Conservation (phyloP, 1,140 invertebrate species). For the Thaumetopoea pityocampa region DNA sequence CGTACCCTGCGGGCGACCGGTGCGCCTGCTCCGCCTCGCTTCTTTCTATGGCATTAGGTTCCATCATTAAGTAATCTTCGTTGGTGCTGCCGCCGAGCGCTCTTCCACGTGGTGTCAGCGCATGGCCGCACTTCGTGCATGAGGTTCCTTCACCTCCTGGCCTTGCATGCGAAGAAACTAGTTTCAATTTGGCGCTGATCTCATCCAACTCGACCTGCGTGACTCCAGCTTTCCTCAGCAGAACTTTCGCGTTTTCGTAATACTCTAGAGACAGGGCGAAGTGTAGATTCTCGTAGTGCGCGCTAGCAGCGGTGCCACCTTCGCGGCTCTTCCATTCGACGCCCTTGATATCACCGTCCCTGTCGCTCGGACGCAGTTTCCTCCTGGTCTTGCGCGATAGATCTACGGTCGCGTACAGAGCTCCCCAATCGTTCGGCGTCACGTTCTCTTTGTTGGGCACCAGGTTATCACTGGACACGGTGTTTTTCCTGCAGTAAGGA, state of each 20-base stretch:
- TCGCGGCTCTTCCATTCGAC: constrained; percentile 24
- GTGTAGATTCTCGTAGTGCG: constrained; percentile 86
- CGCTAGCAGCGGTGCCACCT: constrained; percentile 58
- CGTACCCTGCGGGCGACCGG: constrained; percentile 74
- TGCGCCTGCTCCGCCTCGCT: constrained; percentile 34
- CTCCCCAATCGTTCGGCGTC: constrained; percentile 62
- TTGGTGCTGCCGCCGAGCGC: constrained; percentile 17
- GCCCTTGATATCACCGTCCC: constrained; percentile 9
- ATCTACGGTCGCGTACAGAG: constrained; percentile 85
- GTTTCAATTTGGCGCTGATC: constrained; percentile 62
- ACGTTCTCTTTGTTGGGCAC: constrained; percentile 72
- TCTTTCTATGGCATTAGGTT: constrained; percentile 70
- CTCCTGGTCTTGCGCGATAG: constrained; percentile 79
- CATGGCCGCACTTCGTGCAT: constrained; percentile 82
- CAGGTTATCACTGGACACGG: constrained; percentile 59
- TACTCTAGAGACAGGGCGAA: constrained; percentile 85
- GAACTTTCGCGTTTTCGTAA: constrained; percentile 85
- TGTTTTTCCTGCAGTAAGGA: constrained; percentile 76
- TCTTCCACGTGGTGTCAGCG: constrained; percentile 49
- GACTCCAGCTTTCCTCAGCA: constrained; percentile 77
- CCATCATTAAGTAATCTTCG: constrained; percentile 83
- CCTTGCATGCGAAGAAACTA: constrained; percentile 30
- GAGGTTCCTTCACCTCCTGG: constrained; percentile 36
- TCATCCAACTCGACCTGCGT: constrained; percentile 72
- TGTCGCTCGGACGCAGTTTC: constrained; percentile 28